Base-by-base conservation (phyloP, 2,113 vertebrate species). In the Lutjanus erythropterus region DNA sequence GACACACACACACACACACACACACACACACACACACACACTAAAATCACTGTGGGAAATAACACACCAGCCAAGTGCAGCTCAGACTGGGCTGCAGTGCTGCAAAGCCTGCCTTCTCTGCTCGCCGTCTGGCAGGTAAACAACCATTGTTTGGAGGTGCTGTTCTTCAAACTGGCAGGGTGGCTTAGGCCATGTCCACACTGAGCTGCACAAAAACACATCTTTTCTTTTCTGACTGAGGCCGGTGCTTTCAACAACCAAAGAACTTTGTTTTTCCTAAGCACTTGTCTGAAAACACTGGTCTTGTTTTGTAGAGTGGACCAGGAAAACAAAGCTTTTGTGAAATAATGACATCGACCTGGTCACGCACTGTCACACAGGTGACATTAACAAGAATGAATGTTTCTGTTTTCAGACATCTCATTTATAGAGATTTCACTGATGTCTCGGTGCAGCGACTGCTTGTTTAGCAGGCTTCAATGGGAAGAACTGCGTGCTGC, bases 81-180 rank as follows among this genome's bases (percentile, higher is more conserved):
- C 75, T 85, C 89, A 78, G 81, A 41, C 58, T 29, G 47, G 78
- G 62, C 68, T 73, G 59, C 70, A 80, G 88, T 72, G 19, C 65
- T 41, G 61, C 47, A 21, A 31, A 55, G 77, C 65, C 50, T 4
- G 74, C 78, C 70, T 55, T 5, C 86, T 42, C 70, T 21, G 66
- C 82, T 71, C 60, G 62, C 71, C 70, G 75, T 67, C 80, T 85
- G 84, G 89, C 89, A 89, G 85, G 83, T 83, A 83, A 86, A 90
- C 88, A 90, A 27, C 79, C 75, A 84, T 88, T 88, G 87, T 88
- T 87, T 68, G 64, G 84, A 56, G 75, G 65, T 46, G 39, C 80
- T 67, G 77, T 61, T 78, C 80, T 85, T 73, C 81, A 70, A 56
- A 76, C 75, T 66, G 60, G 64, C 72, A 71, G 60, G 37, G 49